Evolutionary conservation across 2,888 invertebrate genomes (phyloP).

Genomic region (Cosmia pyralina): DNA sequence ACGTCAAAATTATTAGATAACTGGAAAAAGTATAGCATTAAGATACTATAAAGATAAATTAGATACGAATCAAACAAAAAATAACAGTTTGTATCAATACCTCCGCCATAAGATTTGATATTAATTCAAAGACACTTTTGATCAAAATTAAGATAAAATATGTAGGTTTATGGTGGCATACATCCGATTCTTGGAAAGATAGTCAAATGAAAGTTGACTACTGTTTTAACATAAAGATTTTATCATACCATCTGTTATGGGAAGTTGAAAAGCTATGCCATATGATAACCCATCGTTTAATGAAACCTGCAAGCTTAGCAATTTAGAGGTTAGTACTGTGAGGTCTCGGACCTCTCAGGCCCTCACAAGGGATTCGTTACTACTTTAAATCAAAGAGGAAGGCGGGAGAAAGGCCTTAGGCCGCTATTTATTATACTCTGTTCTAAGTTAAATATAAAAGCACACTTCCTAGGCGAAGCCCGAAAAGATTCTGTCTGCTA

Average conservation of each 20-base stretch:
- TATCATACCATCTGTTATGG: constrained; percentile 41
- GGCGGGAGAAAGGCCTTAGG: too few relatives aligned
- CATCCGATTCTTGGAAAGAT: constrained; percentile 66
- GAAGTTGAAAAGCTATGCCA: constrained; percentile 35
- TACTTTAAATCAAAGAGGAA: too few relatives aligned
- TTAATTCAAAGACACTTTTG: constrained; percentile 61
- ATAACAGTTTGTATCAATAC: constrained; percentile 59
- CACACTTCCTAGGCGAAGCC: too few relatives aligned
- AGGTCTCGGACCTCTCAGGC: too few relatives aligned
- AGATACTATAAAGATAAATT: constrained; percentile 36
- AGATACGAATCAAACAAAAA: constrained; percentile 57
- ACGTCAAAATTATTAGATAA: constrained; percentile 20
- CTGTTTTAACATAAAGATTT: constrained; percentile 67
- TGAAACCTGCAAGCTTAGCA: background rate
- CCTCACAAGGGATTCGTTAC: too few relatives aligned
- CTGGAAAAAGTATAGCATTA: constrained; percentile 31
- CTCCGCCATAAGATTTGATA: constrained; percentile 51
- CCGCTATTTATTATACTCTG: too few relatives aligned
- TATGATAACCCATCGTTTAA: constrained; percentile 1
- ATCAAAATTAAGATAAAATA: constrained; percentile 67
- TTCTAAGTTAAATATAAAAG: too few relatives aligned
- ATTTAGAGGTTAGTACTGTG: background rate
- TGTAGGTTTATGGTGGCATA: constrained; percentile 65
- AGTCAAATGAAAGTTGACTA: constrained; percentile 72
- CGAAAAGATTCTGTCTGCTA: too few relatives aligned